These are phyloP conservation scores for Chrysolina americana DNA, from an alignment of 2,888 invertebrate genomes.

Conservation along the genomic window DNA sequence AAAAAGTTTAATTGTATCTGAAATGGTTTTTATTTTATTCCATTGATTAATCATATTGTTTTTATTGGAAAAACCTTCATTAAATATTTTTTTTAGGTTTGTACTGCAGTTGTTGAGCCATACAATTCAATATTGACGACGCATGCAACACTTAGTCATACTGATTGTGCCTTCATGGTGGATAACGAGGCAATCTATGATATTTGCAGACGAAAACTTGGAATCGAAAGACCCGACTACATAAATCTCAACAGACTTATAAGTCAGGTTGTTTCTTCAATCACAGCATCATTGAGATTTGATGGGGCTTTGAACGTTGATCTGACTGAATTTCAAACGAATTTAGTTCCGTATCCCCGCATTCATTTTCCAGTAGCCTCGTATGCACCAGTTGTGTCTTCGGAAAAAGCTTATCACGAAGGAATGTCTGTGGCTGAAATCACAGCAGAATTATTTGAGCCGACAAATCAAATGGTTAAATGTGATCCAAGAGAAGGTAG, in stretches of 20 bases:
- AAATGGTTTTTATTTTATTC: too few species aligned
- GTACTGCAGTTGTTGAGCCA: constrained; percentile 94
- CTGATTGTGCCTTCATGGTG: constrained; percentile 94
- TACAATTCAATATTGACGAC: constrained; percentile 94
- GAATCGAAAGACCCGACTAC: constrained; percentile 88
- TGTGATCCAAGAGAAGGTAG: constrained; percentile 84
- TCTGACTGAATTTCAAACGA: constrained; percentile 92
- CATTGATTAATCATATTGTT: too few species aligned
- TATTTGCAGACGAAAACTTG: constrained; percentile 88
- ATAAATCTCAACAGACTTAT: constrained; percentile 89
- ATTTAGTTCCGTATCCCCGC: constrained; percentile 91
- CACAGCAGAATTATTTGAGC: constrained; percentile 91
- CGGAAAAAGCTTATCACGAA: constrained; percentile 82
- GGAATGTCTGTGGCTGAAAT: constrained; percentile 86
- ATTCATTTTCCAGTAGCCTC: constrained; percentile 90
- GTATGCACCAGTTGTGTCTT: constrained; percentile 82
- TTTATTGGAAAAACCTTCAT: too few species aligned
- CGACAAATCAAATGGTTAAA: constrained; percentile 91
- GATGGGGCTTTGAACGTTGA: constrained; percentile 93
- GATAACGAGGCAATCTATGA: constrained; percentile 98
- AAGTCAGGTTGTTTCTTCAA: constrained; percentile 87
- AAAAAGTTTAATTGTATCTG: too few species aligned
- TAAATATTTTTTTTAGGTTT: constrained; percentile 73
- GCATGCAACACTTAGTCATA: constrained; percentile 88
- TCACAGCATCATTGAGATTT: constrained; percentile 89